Conservation (phyloP, 2,797 vertebrate species). For the Poeciliopsis gracilis region DNA sequence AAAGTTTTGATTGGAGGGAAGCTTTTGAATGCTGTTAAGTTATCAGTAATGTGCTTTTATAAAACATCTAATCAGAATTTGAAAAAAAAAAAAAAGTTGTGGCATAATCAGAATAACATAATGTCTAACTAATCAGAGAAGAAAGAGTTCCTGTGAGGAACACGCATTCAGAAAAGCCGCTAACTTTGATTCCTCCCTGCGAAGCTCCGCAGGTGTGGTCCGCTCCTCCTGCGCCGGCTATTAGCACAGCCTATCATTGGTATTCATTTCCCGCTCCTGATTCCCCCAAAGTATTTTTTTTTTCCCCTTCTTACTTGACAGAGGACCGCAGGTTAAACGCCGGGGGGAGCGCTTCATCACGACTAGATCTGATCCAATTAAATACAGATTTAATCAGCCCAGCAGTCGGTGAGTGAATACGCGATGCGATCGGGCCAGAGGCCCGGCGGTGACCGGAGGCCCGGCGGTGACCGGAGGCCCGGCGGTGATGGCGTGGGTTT, state of each 20-base stretch:
- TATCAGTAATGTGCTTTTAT: slow-evolving; percentile 47
- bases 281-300: slow-evolving; percentile 73
- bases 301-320: slow-evolving; percentile 72
- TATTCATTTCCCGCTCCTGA: slow-evolving; percentile 79
- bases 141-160: slow-evolving; percentile 9
- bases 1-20: slow-evolving; percentile 54
- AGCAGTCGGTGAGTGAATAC: slow-evolving; percentile 69
- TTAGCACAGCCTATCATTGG: slow-evolving; percentile 79
- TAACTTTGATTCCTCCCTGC: slow-evolving; percentile 47
- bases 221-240: slow-evolving; percentile 65
- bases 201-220: slow-evolving; percentile 73
- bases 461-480: slow-evolving; percentile 51
- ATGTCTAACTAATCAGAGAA: slow-evolving; percentile 55
- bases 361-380: slow-evolving; percentile 85
- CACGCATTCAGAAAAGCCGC: slow-evolving; percentile 31
- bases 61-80: slow-evolving; percentile 58
- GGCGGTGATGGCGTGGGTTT: slow-evolving; percentile 23
- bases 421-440: slow-evolving; percentile 71
- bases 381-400: slow-evolving; percentile 85
- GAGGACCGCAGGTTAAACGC: slow-evolving; percentile 81
- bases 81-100: slow-evolving; percentile 16
- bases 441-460: slow-evolving; percentile 52
- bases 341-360: slow-evolving; percentile 80
- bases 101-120: slow-evolving; percentile 45
- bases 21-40: slow-evolving; percentile 35